Conservation (phyloP, 2,797 vertebrate genomes). For the Ispidina lecontei region DNA sequence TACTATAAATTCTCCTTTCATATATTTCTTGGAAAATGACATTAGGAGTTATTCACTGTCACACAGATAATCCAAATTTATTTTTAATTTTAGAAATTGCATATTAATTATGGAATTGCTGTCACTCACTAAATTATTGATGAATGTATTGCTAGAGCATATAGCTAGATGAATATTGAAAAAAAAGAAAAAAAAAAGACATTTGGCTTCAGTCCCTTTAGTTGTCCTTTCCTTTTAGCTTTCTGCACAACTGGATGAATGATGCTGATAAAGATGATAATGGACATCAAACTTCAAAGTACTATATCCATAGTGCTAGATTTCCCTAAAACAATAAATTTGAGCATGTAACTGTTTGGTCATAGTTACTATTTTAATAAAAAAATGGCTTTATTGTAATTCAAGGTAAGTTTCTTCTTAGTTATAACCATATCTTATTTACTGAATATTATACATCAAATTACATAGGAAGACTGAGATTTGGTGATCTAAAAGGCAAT, state of each 20-base stretch:
- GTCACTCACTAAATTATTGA: slow-evolving; percentile 15
- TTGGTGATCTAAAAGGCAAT: not conserved
- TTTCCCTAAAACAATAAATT: not conserved
- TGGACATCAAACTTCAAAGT: slow-evolving; percentile 11
- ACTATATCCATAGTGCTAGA: not conserved
- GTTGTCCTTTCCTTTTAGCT: slow-evolving; percentile 7
- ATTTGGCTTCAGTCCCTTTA: slow-evolving; percentile 26
- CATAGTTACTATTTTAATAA: not conserved
- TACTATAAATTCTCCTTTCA: slow-evolving; percentile 67
- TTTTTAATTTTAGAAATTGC: slow-evolving; percentile 38
- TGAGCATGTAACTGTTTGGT: not conserved
- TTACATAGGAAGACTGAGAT: not conserved
- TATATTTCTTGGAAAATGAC: slow-evolving; percentile 55
- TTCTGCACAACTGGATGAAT: not conserved
- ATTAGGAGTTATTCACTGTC: slow-evolving; percentile 20
- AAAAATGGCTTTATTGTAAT: not conserved
- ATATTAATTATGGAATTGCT: slow-evolving; percentile 41
- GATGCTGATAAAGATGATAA: slow-evolving; percentile 11
- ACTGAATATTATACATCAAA: not conserved
- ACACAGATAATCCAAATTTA: not conserved
- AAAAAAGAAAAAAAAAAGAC: not conserved
- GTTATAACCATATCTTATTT: not conserved
- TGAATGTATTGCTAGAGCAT: not conserved
- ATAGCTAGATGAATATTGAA: not conserved
- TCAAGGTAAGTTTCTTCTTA: not conserved